phyloP scores from a whole-genome alignment of 2,797 vertebrate genomes.

The Trichosurus vulpecula region DNA sequence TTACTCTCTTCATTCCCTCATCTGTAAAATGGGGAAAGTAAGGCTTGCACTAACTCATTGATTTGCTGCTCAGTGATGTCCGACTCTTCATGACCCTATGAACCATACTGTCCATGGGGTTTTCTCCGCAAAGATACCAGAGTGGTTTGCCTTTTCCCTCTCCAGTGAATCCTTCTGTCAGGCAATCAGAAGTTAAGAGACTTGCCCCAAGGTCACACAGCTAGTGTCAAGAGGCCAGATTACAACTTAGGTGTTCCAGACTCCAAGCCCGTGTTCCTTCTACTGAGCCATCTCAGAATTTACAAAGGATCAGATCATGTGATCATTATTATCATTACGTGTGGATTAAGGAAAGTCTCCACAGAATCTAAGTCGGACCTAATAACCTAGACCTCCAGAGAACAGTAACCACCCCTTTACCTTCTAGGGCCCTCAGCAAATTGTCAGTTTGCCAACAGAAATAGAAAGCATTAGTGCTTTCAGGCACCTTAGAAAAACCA shows the following conservation, averaged over 20 bases:
- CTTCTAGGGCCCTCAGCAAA: not conserved
- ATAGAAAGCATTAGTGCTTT: not conserved
- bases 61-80: not conserved
- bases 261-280: not conserved
- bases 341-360: not conserved
- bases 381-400: not conserved
- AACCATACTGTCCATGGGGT: fast-evolving
- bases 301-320: not conserved
- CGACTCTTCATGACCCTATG: not conserved
- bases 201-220: not conserved
- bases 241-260: not conserved
- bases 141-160: not conserved
- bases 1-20: not conserved
- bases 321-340: not conserved
- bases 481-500: not conserved
- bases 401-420: not conserved
- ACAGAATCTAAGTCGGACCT: not conserved
- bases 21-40: not conserved
- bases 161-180: not conserved
- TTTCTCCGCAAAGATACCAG: not conserved
- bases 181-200: not conserved
- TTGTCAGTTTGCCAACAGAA: not conserved
- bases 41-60: not conserved
- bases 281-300: not conserved
- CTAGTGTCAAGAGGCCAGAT: not conserved